Evolutionary conservation across 2,113 vertebrate species (phyloP).

Genomic region (Corvus cornix): DNA sequence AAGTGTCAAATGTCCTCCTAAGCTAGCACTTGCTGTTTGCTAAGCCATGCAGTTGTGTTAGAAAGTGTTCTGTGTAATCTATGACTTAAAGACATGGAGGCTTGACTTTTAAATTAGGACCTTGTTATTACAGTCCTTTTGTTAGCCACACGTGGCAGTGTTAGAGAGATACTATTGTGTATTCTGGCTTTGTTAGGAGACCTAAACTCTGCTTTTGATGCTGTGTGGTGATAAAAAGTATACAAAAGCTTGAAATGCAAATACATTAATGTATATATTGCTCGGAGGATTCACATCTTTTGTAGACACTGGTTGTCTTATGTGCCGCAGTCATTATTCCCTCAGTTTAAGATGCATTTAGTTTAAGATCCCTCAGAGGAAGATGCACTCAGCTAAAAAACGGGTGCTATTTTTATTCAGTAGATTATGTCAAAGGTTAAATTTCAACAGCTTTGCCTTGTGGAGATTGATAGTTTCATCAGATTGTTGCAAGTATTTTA

Average conservation of each 20-base stretch:
- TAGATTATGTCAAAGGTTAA: not conserved
- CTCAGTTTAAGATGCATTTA: not conserved
- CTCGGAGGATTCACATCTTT: not conserved
- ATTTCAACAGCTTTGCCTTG: not conserved
- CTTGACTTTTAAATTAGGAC: not conserved
- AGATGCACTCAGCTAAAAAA: not conserved
- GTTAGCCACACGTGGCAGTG: not conserved
- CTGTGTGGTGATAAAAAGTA: not conserved
- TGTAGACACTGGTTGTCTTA: not conserved
- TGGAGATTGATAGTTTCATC: not conserved
- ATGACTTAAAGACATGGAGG: not conserved
- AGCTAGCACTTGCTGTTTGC: not conserved
- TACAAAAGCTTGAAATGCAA: not conserved
- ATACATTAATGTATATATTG: not conserved
- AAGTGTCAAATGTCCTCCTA: slow-evolving; percentile 18
- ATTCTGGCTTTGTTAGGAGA: not conserved
- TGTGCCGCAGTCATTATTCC: not conserved
- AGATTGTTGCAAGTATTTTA: not conserved
- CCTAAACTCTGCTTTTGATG: slow-evolving; percentile 3
- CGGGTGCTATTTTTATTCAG: not conserved
- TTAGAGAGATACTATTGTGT: not conserved
- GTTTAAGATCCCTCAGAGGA: not conserved
- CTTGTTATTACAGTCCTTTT: slow-evolving; percentile 25
- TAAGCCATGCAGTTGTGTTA: not conserved
- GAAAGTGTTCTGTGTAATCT: not conserved